These are phyloP conservation scores for Sesamia inferens DNA, from an alignment of 2,888 invertebrate species.

Conservation along the genomic window DNA sequence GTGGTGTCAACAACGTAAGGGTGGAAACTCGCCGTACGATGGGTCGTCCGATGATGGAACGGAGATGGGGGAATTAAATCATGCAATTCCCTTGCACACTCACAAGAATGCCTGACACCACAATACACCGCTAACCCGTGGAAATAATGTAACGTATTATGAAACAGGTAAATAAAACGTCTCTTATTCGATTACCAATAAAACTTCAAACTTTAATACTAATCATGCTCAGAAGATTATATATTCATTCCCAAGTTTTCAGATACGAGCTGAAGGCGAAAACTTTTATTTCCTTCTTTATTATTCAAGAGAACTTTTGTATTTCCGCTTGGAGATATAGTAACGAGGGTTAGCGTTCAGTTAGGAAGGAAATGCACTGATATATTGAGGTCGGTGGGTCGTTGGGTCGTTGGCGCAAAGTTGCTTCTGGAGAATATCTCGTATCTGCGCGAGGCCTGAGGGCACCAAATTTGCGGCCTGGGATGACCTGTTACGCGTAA, in stretches of 20 bases:
- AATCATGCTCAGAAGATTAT: conserved; percentile 45
- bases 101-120: no score
- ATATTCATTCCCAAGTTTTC: conserved; percentile 46
- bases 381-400: conserved; percentile 66
- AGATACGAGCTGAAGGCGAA: conserved; percentile 24
- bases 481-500: conserved; percentile 30
- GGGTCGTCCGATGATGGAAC: no score
- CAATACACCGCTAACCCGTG: no score
- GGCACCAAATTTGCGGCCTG: conserved; percentile 30
- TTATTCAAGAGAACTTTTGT: conserved; percentile 64
- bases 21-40: no score
- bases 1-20: no score
- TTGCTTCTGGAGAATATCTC: conserved; percentile 41
- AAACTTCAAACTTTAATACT: conserved; percentile 34
- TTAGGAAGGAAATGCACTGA: conserved; percentile 66
- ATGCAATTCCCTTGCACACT: no score
- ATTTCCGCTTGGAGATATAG: conserved; percentile 61
- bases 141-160: no score
- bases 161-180: no score
- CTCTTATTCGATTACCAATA: conserved; percentile 21
- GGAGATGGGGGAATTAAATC: no score
- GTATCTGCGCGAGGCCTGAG: conserved; percentile 5
- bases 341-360: conserved; percentile 57
- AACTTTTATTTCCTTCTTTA: conserved; percentile 57
- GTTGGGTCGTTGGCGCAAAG: conserved; percentile 41